Evolutionary conservation across 2,797 vertebrate genomes (phyloP).

Genomic region (Tangara arthus): DNA sequence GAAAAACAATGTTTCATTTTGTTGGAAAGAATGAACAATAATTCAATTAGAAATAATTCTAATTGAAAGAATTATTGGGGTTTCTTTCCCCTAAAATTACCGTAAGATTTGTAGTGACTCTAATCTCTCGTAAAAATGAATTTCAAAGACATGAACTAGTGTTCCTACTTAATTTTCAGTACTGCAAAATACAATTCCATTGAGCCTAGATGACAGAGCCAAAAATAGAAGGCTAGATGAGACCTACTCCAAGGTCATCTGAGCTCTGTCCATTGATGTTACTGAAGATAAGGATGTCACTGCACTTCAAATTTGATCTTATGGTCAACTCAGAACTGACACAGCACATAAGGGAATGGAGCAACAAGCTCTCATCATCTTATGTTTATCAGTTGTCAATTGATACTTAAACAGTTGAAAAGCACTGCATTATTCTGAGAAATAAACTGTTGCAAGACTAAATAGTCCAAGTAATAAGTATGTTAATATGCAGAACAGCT

Average conservation of each 20-base stretch:
- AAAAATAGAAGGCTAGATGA: conserved; percentile 34
- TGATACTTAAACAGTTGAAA: neutral
- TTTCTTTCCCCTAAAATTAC: neutral
- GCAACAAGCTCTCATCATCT: neutral
- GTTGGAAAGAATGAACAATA: too few relatives aligned
- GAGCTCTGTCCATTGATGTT: neutral
- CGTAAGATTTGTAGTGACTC: neutral
- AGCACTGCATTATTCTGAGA: neutral
- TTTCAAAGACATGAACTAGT: neutral
- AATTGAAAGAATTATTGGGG: too few relatives aligned
- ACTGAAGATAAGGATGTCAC: conserved; percentile 5
- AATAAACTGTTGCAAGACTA: neutral
- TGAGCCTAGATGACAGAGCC: neutral
- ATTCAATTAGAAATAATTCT: too few relatives aligned
- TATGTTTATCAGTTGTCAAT: neutral
- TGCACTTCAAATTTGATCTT: conserved; percentile 22
- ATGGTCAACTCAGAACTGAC: neutral
- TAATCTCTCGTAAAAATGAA: neutral
- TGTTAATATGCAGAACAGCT: neutral
- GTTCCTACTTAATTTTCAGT: neutral
- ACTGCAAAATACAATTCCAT: neutral
- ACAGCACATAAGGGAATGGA: neutral
- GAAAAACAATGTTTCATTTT: neutral
- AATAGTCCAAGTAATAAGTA: neutral
- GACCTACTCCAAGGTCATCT: conserved; percentile 26